These are phyloP conservation scores for Teleogryllus oceanicus DNA, from an alignment of 2,888 invertebrate species.

Conservation along the genomic window DNA sequence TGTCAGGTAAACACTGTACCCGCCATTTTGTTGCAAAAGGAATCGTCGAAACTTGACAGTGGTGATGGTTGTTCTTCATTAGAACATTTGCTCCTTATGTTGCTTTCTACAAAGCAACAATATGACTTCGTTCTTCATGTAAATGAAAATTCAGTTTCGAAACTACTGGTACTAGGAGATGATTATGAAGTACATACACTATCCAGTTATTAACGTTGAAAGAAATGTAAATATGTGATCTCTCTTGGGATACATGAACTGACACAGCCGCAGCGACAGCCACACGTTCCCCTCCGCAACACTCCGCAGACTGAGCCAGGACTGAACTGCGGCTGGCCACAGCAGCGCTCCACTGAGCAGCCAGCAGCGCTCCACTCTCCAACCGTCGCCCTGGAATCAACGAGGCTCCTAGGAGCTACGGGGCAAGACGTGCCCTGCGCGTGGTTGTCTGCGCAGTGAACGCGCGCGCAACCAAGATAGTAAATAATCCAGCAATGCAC, in stretches of 20 bases:
- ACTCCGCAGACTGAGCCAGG: not conserved
- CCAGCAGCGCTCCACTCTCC: not conserved
- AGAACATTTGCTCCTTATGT: not conserved
- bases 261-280: not conserved
- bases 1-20: not conserved
- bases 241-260: not conserved
- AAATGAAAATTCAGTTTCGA: too few species aligned
- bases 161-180: too few species aligned
- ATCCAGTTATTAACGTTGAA: too few species aligned
- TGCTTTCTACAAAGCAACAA: not conserved
- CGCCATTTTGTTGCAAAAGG: conserved; percentile 1
- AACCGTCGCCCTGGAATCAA: conserved; percentile 18
- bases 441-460: not conserved
- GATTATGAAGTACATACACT: too few species aligned
- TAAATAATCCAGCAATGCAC: not conserved
- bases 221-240: not conserved
- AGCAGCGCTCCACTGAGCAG: not conserved
- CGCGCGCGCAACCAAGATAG: not conserved
- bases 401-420: not conserved
- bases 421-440: not conserved
- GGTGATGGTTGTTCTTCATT: not conserved
- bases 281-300: not conserved
- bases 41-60: not conserved
- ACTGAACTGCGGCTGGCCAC: conserved; percentile 1
- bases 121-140: not conserved